Conservation (phyloP, 2,797 vertebrate genomes). For the Salarias fasciatus region DNA sequence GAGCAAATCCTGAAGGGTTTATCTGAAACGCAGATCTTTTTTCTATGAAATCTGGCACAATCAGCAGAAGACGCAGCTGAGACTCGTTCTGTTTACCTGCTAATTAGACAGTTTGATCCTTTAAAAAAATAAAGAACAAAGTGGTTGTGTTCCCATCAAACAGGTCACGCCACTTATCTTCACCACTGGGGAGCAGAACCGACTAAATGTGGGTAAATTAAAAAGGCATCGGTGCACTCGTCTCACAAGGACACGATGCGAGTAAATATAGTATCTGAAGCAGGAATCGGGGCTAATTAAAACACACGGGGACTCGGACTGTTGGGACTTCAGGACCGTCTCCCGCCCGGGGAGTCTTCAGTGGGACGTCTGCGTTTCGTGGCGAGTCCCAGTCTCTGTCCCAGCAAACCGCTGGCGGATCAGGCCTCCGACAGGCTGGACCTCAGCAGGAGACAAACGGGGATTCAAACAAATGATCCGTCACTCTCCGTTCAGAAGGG, state of each 20-base stretch:
- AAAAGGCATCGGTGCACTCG: slow-evolving; percentile 35
- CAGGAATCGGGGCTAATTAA: slow-evolving; percentile 66
- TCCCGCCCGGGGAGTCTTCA: slow-evolving; percentile 49
- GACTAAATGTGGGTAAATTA: slow-evolving; percentile 58
- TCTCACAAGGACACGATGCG: slow-evolving; percentile 27
- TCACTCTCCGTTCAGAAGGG: no score
- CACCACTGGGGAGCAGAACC: slow-evolving; percentile 28
- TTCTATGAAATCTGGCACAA: neutral
- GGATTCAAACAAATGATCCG: no score
- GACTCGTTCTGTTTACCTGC: neutral
- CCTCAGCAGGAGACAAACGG: no score
- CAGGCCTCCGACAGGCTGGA: no score
- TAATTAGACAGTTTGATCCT: neutral
- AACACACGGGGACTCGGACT: slow-evolving; percentile 49
- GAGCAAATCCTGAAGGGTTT: neutral
- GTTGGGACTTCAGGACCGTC: slow-evolving; percentile 45
- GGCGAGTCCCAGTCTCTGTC: no score
- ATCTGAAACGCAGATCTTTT: neutral
- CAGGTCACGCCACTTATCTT: slow-evolving; percentile 1
- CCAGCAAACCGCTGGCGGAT: slow-evolving; percentile 14
- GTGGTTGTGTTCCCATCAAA: no score
- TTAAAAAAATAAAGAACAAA: neutral
- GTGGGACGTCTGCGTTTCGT: slow-evolving; percentile 26
- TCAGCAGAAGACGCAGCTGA: neutral
- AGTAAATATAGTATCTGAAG: slow-evolving; percentile 60